Base-by-base conservation (phyloP, 2,888 invertebrate species). In the Argyresthia albistria region DNA sequence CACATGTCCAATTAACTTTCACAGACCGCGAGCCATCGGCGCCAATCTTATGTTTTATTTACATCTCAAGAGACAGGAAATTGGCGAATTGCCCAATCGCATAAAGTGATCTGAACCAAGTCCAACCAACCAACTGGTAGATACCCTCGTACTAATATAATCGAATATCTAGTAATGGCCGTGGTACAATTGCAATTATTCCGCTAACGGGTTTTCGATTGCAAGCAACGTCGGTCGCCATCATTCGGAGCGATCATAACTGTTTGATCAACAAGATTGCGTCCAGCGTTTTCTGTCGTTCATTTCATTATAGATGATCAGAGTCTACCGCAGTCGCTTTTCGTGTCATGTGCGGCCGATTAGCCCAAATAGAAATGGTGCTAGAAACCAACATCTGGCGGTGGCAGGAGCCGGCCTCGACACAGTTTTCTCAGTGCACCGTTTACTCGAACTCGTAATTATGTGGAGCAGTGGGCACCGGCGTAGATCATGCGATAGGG, bases 31-130 rank as follows among this genome's bases (percentile, higher is more conserved):
- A 25, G 25, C 63, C 62, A 59, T 63, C 63, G 72, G 73, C 73
- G 74, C 73, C 77, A 68, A 73, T 70, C 70, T 65, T 62, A 63
- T 68, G 70, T 70, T 79, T 76, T 77, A 80, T 82, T 80, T 77
- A 78, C 79, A 80, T 69, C 69, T 56, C 68, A 55, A 9, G 8
- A 60, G 61, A 64, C 73, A 81, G 81, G 25, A 80, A 76, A 70
- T 80, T 83, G 84, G 84, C 83, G 70, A 57, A 52, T 59, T 52
- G 73, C 82, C 82, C 75, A 73, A 69, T 64, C 15, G 36, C 37
- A 15, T 14, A 12, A 45, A 45, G 14, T 45, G 45, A 14, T 25
- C 25, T 6, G 14, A 6, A 9, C 15, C n/a, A n/a, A n/a, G n/a
- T n/a, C n/a, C n/a, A n/a, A n/a, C n/a, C 12, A 8, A 39, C 9